Evolutionary conservation across 2,113 vertebrate genomes (phyloP), one percentile per base, ranked within the genome.

Genomic region (Ictalurus punctatus): DNA sequence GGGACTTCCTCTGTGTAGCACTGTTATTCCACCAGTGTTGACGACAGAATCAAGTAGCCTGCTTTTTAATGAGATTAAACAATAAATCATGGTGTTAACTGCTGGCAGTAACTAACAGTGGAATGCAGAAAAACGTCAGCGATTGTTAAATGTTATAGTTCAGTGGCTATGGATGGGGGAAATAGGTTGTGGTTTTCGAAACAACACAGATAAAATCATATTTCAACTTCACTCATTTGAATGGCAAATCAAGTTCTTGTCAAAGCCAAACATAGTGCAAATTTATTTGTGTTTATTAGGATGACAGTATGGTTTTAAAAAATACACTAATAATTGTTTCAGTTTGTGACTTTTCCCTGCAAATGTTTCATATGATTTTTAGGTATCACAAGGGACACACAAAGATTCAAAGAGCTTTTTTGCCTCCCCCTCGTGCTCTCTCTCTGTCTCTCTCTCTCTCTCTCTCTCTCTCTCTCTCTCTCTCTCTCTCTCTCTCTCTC

Each of bases 1-100:
- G 58, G 82, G 65, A 87, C 88, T 81, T 92, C 90, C 91, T 92
- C 56, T 85, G 54, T 86, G 80, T 74, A 81, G 87, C 59, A 40
- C 79, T 85, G 61, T 89, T 82, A 89, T 90, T 90, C 73, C 67
- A 81, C 25, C 59, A 61, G 9, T 82, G 78, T 84, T 71, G 56
- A 76, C 63, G 52, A 59, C 86, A 84, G 86, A 40, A 34, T 23
- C 59, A 89, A 91, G 58, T 67, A 73, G 59, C 19, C 0, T 14
- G 12, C 48, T 84, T 88, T 71, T 27, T 63, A 48, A 67, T 52
- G 58, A 23, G 27, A 25, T 61, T 10, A 52, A 88, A 82, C 84
- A 78, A 73, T 78, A 63, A 40, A 63, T 30, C 1, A 0, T 52
- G 69, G 56, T 67, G 23, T 6, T 56, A 84, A 9, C 16, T 79